Base-by-base conservation (phyloP, 1,140 invertebrate species). In the Proctacanthus coquilletti region DNA sequence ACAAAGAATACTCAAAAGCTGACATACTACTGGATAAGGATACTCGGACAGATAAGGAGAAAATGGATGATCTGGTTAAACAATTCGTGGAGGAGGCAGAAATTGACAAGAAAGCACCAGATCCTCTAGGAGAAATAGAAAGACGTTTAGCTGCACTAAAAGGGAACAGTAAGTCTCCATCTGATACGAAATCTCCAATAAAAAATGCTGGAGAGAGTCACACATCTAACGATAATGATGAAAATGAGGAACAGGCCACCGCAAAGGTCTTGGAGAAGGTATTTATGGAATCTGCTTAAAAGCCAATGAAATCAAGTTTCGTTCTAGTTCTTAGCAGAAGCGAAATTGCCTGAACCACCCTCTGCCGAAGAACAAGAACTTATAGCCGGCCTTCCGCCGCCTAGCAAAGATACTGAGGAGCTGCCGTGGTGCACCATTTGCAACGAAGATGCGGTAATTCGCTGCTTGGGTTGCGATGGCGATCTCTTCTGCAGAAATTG, bases 341-440 rank as follows among this genome's bases (percentile, higher is more conserved):
- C 52, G 3, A 43, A 38, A 5, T 36, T 60, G 25, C 53, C 51
- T 3, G 5, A 41, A 14, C 34, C 33, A n/a, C 40, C 50, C 11
- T 30, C 55, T 46, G 39, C 47, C 13, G 53, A 56, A 36, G 42
- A 40, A 13, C 49, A 62, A 34, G 46, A 53, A 32, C 40, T 37
- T 2, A 42, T 60, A 20, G n/a, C 15, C 23, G 32, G 39, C 38
- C 49, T 23, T 41, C 46, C 19, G 11, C 46, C 8, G 34, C 43
- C 14, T 19, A 36, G 32, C 18, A 48, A 38, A 44, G 37, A 44
- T 42, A 53, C 42, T n/a, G 68, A 76, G 46, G 77, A 81, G 50
- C 57, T 82, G 4, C 77, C 78, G 27, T 84, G 78, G 68, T 84
- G 80, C 61, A 71, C 71, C 46, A 72, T 84, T 30, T 84, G 80